phyloP scores from a whole-genome alignment of 2,113 vertebrate genomes.

The Mobula hypostoma region DNA sequence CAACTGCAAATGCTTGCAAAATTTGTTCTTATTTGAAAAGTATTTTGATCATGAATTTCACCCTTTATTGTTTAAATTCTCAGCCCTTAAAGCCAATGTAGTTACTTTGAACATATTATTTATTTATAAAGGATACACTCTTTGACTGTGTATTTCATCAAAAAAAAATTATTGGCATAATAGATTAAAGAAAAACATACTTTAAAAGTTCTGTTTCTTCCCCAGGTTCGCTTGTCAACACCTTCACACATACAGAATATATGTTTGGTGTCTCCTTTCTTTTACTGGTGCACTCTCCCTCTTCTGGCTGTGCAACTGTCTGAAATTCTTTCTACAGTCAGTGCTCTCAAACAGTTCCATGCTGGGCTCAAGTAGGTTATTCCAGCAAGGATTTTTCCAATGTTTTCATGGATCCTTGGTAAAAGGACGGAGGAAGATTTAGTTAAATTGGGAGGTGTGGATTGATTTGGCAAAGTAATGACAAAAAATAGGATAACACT shows the following conservation, averaged over 20 bases:
- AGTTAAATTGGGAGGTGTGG: neutral
- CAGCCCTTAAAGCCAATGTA: neutral
- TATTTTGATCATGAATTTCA: conserved; percentile 5
- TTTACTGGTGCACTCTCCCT: too few species aligned
- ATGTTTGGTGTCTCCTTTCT: too few species aligned
- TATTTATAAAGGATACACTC: neutral
- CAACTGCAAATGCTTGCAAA: neutral
- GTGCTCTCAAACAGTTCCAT: too few species aligned
- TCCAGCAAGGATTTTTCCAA: neutral
- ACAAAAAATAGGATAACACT: neutral
- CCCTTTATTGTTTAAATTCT: conserved; percentile 31
- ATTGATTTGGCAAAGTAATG: neutral
- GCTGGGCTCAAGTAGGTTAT: neutral
- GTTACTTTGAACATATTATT: neutral
- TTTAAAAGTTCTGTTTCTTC: too few species aligned
- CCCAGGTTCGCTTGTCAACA: too few species aligned
- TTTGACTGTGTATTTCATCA: neutral
- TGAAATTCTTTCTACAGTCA: too few species aligned
- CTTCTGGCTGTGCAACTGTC: too few species aligned
- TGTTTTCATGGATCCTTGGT: neutral
- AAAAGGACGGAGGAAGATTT: neutral
- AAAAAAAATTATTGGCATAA: neutral
- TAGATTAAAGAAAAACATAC: neutral
- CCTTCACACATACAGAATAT: too few species aligned
- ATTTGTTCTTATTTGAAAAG: neutral